A percentile compares a stretch with the other conserved stretches of the same genome.
phyloP scores from a whole-genome alignment of 1,140 invertebrate species.

The Elymnias hypermnestra region DNA sequence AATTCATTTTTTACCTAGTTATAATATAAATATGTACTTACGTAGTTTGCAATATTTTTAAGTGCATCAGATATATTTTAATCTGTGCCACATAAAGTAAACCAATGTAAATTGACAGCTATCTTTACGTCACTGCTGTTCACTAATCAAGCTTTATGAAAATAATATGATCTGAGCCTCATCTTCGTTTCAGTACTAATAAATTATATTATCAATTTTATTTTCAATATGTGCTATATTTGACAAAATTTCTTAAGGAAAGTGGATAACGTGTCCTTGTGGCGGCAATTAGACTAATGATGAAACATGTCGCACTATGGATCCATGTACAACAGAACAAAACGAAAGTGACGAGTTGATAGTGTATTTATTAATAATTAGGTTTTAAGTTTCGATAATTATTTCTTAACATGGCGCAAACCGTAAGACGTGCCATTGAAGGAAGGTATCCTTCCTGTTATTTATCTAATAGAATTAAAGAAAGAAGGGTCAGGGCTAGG shows the following conservation, averaged over 20 bases:
- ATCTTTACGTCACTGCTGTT: too few relatives aligned
- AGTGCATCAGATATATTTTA: too few relatives aligned
- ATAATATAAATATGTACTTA: too few relatives aligned
- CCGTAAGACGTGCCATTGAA: constrained; percentile 54
- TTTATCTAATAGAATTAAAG: constrained; percentile 81
- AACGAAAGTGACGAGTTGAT: constrained; percentile 70
- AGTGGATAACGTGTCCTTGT: constrained; percentile 14
- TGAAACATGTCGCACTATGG: constrained; percentile 64
- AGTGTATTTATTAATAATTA: constrained; percentile 34
- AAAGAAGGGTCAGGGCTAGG: constrained; percentile 81
- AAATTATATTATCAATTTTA: not conserved
- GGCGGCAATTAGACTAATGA: constrained; percentile 39
- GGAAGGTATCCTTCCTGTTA: constrained; percentile 86
- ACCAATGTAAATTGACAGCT: too few relatives aligned
- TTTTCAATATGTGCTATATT: not conserved
- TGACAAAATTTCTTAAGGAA: not conserved
- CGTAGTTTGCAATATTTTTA: too few relatives aligned
- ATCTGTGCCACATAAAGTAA: too few relatives aligned
- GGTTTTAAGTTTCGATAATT: constrained; percentile 29
- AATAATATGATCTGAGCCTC: too few relatives aligned
- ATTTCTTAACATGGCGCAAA: constrained; percentile 61
- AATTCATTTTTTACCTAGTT: too few relatives aligned
- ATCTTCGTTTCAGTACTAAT: too few relatives aligned
- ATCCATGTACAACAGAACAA: constrained; percentile 67
- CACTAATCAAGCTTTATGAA: too few relatives aligned